A percentile compares a stretch with the other conserved stretches of the same genome.
Conservation (phyloP, 2,797 vertebrate genomes). For the Chelonia mydas region DNA sequence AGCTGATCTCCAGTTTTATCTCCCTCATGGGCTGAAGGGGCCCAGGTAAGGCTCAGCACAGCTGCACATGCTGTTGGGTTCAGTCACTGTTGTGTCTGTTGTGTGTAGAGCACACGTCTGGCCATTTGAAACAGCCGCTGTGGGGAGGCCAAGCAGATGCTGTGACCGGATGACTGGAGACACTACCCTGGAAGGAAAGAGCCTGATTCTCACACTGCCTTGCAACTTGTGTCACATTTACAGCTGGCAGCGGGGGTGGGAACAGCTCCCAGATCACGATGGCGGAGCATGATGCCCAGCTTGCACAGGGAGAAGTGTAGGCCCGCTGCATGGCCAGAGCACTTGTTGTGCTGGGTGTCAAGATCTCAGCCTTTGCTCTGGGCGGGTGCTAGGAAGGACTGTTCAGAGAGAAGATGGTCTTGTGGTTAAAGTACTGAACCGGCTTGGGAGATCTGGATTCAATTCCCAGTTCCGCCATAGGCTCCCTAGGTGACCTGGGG, state of each 20-base stretch:
- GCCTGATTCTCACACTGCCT: not conserved
- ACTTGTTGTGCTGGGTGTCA: not conserved
- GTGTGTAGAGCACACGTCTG: rapidly evolving
- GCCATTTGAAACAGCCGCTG: rapidly evolving
- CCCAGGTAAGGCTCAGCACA: not conserved
- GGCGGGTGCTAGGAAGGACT: not conserved
- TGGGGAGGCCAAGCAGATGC: not conserved
- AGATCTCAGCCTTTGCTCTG: not conserved
- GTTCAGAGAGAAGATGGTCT: not conserved
- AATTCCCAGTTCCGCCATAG: not conserved
- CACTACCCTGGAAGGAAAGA: not conserved
- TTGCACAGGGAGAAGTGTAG: not conserved
- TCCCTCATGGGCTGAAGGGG: not conserved
- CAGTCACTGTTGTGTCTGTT: no score
- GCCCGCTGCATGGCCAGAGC: not conserved
- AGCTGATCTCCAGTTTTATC: rapidly evolving
- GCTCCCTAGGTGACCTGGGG: not conserved
- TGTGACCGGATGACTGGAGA: not conserved
- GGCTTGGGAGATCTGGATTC: not conserved
- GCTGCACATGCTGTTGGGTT: rapidly evolving
- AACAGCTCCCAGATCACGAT: no score
- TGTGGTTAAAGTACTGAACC: not conserved
- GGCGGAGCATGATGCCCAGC: not conserved
- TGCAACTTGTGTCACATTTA: not conserved
- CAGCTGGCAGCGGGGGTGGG: not conserved